Evolutionary conservation across 2,797 vertebrate genomes (phyloP).

Genomic region (Nannoperca australis): DNA sequence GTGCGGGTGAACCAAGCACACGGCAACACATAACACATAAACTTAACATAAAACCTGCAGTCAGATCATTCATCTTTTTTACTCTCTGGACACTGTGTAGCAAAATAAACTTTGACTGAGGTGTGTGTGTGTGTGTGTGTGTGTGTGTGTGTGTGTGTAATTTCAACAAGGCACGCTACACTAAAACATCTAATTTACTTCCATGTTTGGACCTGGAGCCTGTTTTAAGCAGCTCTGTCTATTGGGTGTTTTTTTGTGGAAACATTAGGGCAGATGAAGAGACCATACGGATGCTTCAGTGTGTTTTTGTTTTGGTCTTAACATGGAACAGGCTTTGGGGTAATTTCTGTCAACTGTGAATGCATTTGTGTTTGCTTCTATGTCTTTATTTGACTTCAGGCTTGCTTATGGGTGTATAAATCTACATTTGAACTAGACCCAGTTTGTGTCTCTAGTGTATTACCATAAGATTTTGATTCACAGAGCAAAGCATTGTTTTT

Average conservation of each 20-base stretch:
- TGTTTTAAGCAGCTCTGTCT: constrained; percentile 16
- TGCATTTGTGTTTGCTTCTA: not conserved
- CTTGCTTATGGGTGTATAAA: not conserved
- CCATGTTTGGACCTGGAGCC: constrained; percentile 39
- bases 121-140: constrained; percentile 22
- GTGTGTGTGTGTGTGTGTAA: constrained; percentile 16
- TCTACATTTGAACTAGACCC: not conserved
- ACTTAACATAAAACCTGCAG: constrained; percentile 2
- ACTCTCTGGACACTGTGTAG: constrained; percentile 29
- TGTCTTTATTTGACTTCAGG: not conserved
- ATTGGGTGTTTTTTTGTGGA: constrained; percentile 9
- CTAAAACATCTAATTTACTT: constrained; percentile 38
- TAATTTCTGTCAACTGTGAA: constrained; percentile 10
- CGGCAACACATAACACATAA: constrained; percentile 3
- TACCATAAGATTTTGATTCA: not conserved
- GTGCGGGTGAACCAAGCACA: not conserved
- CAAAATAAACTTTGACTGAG: constrained; percentile 50
- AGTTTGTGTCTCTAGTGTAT: not conserved
- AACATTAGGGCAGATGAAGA: constrained; percentile 28
- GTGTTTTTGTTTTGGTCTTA: constrained; percentile 23
- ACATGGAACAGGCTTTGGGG: constrained; percentile 23
- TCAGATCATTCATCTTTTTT: constrained; percentile 9
- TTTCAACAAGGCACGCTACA: constrained; percentile 10
- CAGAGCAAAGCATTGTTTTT: not conserved
- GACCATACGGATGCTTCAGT: constrained; percentile 22